Conservation (phyloP, 2,888 invertebrate species). For the Ophion obscuratus region DNA sequence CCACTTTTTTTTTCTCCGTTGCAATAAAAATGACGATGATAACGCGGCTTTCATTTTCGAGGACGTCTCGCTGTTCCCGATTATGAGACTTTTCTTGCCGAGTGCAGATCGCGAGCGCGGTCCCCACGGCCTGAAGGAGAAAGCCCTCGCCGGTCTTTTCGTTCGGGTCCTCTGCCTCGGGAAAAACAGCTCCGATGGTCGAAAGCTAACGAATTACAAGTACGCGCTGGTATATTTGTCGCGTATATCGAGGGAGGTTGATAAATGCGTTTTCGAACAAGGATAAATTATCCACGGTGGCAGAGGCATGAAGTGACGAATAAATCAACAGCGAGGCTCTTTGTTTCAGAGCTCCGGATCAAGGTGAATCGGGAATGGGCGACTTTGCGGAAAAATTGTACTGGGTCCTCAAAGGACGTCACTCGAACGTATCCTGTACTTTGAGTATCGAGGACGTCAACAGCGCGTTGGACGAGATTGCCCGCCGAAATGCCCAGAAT, state of each 20-base stretch:
- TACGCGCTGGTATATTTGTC: slow-evolving; percentile 64
- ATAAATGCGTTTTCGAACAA: neutral
- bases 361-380: slow-evolving; percentile 82
- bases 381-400: slow-evolving; percentile 94
- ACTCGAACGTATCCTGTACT: slow-evolving; percentile 82
- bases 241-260: neutral
- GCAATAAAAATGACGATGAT: slow-evolving; percentile 58
- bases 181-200: slow-evolving; percentile 87
- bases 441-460: slow-evolving; percentile 91
- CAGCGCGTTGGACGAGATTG: slow-evolving; percentile 90
- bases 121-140: slow-evolving; percentile 93
- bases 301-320: too few relatives aligned
- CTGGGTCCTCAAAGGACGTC: slow-evolving; percentile 87
- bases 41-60: slow-evolving; percentile 73
- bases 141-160: slow-evolving; percentile 89
- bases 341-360: slow-evolving; percentile 48
- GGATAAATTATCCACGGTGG: neutral
- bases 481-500: slow-evolving; percentile 87
- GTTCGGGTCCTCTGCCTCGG: slow-evolving; percentile 91
- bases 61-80: slow-evolving; percentile 88
- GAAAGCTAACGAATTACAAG: slow-evolving; percentile 85
- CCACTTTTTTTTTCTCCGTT: slow-evolving; percentile 13
- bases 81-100: slow-evolving; percentile 92
- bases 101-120: slow-evolving; percentile 91
- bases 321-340: neutral